phyloP scores from a whole-genome alignment of 2,888 invertebrate genomes.

The Marasmarcha lunaedactyla region DNA sequence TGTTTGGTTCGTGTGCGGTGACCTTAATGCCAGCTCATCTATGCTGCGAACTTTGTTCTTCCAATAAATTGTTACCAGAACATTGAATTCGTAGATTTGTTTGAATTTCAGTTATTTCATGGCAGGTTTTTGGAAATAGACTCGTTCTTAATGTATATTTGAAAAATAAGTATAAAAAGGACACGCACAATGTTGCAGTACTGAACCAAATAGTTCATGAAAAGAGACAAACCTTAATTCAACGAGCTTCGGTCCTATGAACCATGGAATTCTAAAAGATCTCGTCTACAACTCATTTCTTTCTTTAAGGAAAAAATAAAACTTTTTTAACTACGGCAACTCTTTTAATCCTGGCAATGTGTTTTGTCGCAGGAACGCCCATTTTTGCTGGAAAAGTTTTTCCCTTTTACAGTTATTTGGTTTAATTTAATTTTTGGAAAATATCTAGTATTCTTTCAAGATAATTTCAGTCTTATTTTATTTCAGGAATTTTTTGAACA shows the following conservation, averaged over 20 bases:
- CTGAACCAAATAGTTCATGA: not conserved
- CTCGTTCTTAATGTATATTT: not conserved
- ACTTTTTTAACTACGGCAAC: slow-evolving; percentile 12
- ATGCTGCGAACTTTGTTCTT: slow-evolving; percentile 19
- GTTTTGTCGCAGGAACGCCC: slow-evolving; percentile 53
- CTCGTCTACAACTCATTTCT: slow-evolving; percentile 18
- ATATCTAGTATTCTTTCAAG: too few species aligned
- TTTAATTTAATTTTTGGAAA: slow-evolving; percentile 38
- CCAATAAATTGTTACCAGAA: slow-evolving; percentile 13
- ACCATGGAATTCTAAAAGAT: slow-evolving; percentile 20
- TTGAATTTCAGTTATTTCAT: not conserved
- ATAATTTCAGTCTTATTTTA: too few species aligned
- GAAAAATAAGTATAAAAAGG: too few species aligned
- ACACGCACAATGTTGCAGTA: too few species aligned
- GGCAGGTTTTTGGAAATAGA: not conserved
- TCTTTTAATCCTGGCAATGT: slow-evolving; percentile 52
- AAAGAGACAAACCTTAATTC: not conserved
- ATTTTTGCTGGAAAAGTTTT: slow-evolving; percentile 52
- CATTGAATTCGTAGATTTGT: not conserved
- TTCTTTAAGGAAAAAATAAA: slow-evolving; percentile 20
- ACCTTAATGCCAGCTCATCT: slow-evolving; percentile 23
- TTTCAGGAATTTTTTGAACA: too few species aligned
- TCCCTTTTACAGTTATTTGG: slow-evolving; percentile 41
- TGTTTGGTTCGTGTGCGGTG: slow-evolving; percentile 25
- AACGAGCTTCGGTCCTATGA: slow-evolving; percentile 1